Evolutionary conservation across 2,888 invertebrate genomes (phyloP).

Genomic region (Oxycera nigricornis): DNA sequence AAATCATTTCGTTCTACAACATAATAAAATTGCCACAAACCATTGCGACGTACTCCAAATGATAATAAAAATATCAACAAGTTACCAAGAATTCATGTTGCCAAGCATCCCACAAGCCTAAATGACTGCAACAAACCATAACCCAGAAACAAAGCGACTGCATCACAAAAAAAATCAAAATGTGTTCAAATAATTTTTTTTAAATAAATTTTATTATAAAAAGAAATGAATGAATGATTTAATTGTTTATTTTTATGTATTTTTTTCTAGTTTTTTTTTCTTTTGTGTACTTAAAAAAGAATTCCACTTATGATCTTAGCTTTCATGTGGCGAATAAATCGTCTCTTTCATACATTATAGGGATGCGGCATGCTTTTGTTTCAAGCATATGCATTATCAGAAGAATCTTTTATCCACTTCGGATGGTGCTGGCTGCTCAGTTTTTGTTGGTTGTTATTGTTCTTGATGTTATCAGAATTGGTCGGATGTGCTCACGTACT

Average conservation of each 20-base stretch:
- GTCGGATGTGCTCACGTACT: no score
- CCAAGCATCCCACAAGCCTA: no score
- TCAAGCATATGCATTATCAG: background rate
- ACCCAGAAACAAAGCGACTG: no score
- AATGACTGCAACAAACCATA: no score
- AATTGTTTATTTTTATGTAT: constrained; percentile 16
- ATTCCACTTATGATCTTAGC: constrained; percentile 39
- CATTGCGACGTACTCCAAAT: no score
- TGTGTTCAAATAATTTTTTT: constrained; percentile 36
- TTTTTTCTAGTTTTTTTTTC: constrained; percentile 27
- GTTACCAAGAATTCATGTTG: no score
- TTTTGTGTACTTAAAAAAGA: constrained; percentile 40
- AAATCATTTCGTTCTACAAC: no score
- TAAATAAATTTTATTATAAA: constrained; percentile 48
- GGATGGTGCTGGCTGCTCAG: background rate
- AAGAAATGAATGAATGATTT: constrained; percentile 44
- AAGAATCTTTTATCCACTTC: background rate
- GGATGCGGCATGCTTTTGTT: background rate
- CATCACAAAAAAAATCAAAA: constrained; percentile 19
- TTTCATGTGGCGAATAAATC: constrained; percentile 18
- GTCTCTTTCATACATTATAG: constrained; percentile 23
- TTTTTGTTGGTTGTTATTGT: background rate
- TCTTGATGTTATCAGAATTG: no score
- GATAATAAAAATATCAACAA: no score
- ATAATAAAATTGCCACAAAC: no score